A percentile compares a stretch with the other conserved stretches of the same genome.
These are phyloP conservation scores for Melanogrammus aeglefinus DNA, from an alignment of 2,797 vertebrate genomes.

Conservation along the genomic window DNA sequence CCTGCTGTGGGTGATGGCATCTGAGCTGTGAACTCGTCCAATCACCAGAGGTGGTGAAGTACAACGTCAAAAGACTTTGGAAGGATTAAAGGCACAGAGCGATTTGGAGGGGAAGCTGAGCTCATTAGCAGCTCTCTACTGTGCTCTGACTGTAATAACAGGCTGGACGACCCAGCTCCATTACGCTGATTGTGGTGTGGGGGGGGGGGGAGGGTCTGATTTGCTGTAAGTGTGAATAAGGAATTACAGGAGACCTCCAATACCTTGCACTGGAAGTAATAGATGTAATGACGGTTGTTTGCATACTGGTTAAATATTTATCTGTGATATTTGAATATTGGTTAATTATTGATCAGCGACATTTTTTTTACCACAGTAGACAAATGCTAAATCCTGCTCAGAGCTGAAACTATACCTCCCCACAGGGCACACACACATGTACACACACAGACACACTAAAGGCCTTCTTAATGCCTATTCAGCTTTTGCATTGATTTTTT, in stretches of 20 bases:
- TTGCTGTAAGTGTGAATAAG: conserved; percentile 1
- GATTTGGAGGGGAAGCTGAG: conserved; percentile 1
- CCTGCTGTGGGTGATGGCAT: no score
- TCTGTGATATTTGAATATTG: neutral
- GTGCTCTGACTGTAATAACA: conserved; percentile 49
- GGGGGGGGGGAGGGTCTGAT: conserved; percentile 21
- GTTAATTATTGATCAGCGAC: no score
- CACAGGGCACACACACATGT: no score
- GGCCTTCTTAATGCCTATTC: no score
- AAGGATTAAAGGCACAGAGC: no score
- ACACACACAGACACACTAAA: no score
- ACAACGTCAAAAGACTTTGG: neutral
- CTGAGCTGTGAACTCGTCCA: no score
- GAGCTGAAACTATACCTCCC: no score
- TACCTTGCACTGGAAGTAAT: neutral
- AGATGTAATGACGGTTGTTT: neutral
- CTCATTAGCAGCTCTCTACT: conserved; percentile 22
- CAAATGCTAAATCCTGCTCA: no score
- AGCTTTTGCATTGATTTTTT: no score
- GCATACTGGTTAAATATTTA: neutral
- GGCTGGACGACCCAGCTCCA: conserved; percentile 20
- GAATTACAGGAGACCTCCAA: neutral
- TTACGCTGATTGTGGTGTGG: conserved; percentile 40
- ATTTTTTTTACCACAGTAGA: neutral
- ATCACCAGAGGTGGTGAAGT: neutral